Base-by-base conservation (phyloP, 2,888 invertebrate genomes). In the Geophilus truncorum region DNA sequence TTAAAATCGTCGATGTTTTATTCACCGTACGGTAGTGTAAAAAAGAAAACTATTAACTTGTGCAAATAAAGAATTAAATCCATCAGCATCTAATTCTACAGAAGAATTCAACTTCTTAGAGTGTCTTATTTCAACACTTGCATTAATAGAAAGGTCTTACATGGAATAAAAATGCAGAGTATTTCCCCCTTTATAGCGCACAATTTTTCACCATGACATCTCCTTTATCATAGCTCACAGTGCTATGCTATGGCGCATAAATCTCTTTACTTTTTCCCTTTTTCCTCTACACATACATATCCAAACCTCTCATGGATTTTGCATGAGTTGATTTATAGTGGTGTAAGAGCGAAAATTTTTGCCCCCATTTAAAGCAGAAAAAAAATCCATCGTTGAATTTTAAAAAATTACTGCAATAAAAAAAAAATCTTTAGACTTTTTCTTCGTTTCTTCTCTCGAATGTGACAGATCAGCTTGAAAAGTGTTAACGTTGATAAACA, bases 401-500 rank as follows among this genome's bases (percentile, higher is more conserved):
- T n/a, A n/a, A n/a, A n/a, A n/a, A n/a, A n/a, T n/a, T n/a, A n/a
- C n/a, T n/a, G 15, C 7, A 62, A 25, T 15, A 25, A 62, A 25
- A 62, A 62, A 62, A 62, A 62, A 57, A 57, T 57, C 15, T 4
- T 57, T 9, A 2, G n/a, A n/a, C n/a, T n/a, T n/a, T n/a, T n/a
- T n/a, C n/a, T n/a, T 62, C 23, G 15, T 5, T 62, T 62, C 2
- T 21, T 21, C 57, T 57, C 57, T 57, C 57, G 9, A 18, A 57
- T 7, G 15, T 25, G 62, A 62, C 25, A 25, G 62, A 62, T 62
- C 62, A 62, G 62, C 62, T 62, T 62, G 62, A 62, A 62, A 62
- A 62, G 62, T 62, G 62, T 62, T 62, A 62, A 62, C 62, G 62
- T 62, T 62, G 62, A 62, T 62, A 62, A 62, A 62, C 62, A 62